Percentiles rank a stretch among this genome's conserved stretches.
Evolutionary conservation across 2,888 invertebrate genomes (phyloP).

Genomic region (Apamea epomidion): DNA sequence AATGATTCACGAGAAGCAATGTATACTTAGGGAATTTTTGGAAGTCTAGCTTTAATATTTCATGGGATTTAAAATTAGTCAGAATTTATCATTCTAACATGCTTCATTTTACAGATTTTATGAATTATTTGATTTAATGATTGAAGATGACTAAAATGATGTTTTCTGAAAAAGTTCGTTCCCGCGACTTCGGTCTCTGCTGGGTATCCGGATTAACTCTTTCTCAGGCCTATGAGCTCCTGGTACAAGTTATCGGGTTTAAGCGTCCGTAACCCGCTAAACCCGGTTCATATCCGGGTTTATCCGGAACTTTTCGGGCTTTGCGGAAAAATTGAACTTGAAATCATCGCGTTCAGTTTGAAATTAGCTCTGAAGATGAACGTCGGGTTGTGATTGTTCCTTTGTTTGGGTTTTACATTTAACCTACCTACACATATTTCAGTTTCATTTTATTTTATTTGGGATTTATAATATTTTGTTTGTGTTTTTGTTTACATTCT

Average conservation of each 20-base stretch:
- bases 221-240: constrained; percentile 77
- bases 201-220: constrained; percentile 78
- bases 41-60: constrained; percentile 13
- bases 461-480: neutral
- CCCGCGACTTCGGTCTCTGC: constrained; percentile 26
- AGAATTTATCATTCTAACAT: neutral
- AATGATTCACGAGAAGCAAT: constrained; percentile 27
- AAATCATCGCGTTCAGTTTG: neutral
- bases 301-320: constrained; percentile 35
- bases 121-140: too few relatives aligned
- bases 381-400: neutral
- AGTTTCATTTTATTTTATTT: neutral
- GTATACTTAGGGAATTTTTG: constrained; percentile 6
- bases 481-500: neutral
- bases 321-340: constrained; percentile 9
- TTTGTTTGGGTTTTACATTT: neutral
- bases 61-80: neutral
- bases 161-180: neutral
- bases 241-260: constrained; percentile 84
- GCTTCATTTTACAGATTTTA: neutral
- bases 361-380: neutral
- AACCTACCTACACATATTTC: too few relatives aligned
- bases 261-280: constrained; percentile 86
- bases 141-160: neutral
- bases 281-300: constrained; percentile 83